These are phyloP conservation scores for Centropus unirufus DNA, from an alignment of 2,113 vertebrate genomes.

Conservation along the genomic window DNA sequence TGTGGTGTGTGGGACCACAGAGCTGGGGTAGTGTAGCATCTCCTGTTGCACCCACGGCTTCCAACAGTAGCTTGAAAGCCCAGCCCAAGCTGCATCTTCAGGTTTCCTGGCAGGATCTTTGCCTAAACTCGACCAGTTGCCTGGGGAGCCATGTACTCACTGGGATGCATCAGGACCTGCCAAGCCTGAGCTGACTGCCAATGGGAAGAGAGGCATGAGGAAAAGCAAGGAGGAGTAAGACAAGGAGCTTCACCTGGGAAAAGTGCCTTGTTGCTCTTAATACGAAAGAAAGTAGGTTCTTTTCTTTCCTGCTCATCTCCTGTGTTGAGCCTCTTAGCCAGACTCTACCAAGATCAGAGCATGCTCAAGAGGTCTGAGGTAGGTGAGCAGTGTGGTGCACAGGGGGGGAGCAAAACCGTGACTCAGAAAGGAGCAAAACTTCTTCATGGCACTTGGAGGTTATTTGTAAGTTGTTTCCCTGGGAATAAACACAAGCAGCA, in stretches of 20 bases:
- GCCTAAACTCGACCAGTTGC: background rate
- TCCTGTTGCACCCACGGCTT: background rate
- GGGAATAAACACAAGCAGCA: background rate
- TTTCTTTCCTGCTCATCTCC: background rate
- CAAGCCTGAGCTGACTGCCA: background rate
- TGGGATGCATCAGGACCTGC: background rate
- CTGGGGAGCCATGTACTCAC: background rate
- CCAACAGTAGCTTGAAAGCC: background rate
- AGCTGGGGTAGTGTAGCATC: background rate
- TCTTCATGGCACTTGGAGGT: background rate
- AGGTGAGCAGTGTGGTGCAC: background rate
- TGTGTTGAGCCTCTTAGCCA: background rate
- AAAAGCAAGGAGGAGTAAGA: background rate
- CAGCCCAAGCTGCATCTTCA: background rate
- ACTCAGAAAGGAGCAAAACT: background rate
- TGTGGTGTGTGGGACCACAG: background rate
- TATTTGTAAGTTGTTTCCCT: background rate
- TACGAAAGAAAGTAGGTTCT: background rate
- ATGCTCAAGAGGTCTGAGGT: background rate
- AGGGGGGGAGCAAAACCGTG: background rate
- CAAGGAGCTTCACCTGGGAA: background rate
- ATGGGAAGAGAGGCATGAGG: background rate
- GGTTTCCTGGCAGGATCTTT: accelerated
- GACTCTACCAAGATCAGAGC: background rate
- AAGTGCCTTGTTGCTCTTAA: background rate